Evolutionary conservation across 2,113 vertebrate genomes (phyloP).

Genomic region (Pterocles orientalis): DNA sequence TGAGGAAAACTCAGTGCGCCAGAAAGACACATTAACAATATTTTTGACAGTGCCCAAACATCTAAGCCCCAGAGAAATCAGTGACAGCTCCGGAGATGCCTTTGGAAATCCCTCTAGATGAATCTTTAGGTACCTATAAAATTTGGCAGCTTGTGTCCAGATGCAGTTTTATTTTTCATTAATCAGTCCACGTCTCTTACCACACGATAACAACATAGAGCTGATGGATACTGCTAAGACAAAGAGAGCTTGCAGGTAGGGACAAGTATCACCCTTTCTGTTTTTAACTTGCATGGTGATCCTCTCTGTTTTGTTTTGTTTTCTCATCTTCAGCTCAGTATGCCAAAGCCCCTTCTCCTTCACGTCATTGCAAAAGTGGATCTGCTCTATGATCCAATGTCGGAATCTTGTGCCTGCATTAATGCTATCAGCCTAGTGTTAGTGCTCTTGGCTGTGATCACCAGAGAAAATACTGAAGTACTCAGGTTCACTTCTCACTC

Average conservation of each 20-base stretch:
- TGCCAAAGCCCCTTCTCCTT: neutral
- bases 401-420: neutral
- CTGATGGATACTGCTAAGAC: constrained; percentile 4
- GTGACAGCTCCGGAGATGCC: neutral
- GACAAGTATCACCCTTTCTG: neutral
- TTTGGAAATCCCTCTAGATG: neutral
- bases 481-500: neutral
- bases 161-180: constrained; percentile 1
- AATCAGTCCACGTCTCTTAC: constrained; percentile 29
- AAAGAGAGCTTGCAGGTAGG: constrained; percentile 27
- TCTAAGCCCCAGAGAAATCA: neutral
- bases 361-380: neutral
- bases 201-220: neutral
- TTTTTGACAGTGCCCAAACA: neutral
- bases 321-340: neutral
- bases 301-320: neutral
- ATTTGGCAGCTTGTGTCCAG: neutral
- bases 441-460: neutral
- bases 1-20: neutral
- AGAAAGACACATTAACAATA: neutral
- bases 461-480: neutral
- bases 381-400: neutral
- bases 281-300: neutral
- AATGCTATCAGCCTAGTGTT: neutral
- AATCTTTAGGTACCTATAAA: neutral